These are phyloP conservation scores for Psittacula derbiana DNA, from an alignment of 2,797 vertebrate species.

Conservation along the genomic window DNA sequence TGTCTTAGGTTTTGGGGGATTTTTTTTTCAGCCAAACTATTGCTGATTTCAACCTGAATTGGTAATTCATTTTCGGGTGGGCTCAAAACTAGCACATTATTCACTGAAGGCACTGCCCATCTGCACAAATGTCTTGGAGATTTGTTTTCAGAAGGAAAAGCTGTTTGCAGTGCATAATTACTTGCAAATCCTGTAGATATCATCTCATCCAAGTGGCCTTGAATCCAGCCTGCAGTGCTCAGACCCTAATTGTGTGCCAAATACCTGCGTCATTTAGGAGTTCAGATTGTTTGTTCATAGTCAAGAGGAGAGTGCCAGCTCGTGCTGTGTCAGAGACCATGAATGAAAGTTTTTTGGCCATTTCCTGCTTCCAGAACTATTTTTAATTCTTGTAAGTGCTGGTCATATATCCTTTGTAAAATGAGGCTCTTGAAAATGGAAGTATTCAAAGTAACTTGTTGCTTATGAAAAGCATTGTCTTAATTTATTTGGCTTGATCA, in stretches of 20 bases:
- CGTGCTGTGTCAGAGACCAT: neutral
- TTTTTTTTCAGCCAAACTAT: neutral
- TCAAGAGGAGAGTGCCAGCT: neutral
- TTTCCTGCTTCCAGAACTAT: neutral
- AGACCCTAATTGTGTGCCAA: neutral
- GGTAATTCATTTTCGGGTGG: neutral
- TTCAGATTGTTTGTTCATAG: neutral
- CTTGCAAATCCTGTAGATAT: neutral
- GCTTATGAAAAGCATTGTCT: neutral
- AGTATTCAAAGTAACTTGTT: neutral
- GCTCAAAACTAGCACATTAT: neutral
- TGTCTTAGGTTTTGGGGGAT: neutral
- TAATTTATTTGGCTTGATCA: neutral
- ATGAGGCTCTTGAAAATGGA: neutral
- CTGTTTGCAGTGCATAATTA: neutral
- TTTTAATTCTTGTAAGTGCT: neutral
- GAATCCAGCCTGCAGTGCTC: neutral
- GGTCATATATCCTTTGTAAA: neutral
- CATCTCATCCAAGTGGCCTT: neutral
- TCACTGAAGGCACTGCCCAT: neutral
- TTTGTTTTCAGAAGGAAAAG: neutral
- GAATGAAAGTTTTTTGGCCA: neutral
- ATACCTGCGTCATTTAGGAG: neutral
- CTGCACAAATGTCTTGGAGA: neutral
- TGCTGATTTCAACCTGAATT: conserved; percentile 4